Evolutionary conservation across 2,888 invertebrate species (phyloP).

Genomic region (Idaea biselata): DNA sequence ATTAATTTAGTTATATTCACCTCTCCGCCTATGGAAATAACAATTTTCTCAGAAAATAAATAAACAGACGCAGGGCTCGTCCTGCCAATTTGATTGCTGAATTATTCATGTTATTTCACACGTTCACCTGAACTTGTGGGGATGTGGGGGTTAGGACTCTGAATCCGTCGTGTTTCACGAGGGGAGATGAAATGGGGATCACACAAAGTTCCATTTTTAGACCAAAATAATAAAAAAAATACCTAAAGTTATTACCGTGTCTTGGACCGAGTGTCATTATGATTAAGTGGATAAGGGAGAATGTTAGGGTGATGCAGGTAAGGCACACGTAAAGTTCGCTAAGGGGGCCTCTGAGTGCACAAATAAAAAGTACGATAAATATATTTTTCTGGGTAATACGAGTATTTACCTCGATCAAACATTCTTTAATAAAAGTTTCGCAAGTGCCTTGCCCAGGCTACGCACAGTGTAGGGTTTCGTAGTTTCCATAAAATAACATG

Average conservation of each 20-base stretch:
- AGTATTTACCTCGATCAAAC: background rate
- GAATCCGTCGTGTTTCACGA: conserved; percentile 55
- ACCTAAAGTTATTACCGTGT: conserved; percentile 45
- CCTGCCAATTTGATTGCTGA: conserved; percentile 77
- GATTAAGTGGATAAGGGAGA: conserved; percentile 38
- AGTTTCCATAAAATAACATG: too few species aligned
- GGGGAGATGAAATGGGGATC: conserved; percentile 66
- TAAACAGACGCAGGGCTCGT: conserved; percentile 70
- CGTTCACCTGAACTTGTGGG: conserved; percentile 56
- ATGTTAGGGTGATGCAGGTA: conserved; percentile 31
- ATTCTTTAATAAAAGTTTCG: background rate
- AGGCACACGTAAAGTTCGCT: background rate
- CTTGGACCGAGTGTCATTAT: conserved; percentile 43
- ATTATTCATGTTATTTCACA: conserved; percentile 75
- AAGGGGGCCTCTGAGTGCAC: conserved; percentile 7
- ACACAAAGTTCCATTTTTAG: conserved; percentile 55
- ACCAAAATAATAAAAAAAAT: conserved; percentile 52
- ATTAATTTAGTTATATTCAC: conserved; percentile 29
- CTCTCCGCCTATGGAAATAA: conserved; percentile 46
- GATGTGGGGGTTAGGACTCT: conserved; percentile 48
- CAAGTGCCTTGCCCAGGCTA: too few species aligned
- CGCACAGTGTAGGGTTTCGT: too few species aligned
- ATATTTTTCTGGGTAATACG: background rate
- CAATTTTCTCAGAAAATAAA: conserved; percentile 64
- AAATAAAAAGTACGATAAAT: background rate